Conservation (phyloP, 2,113 vertebrate genomes). For the Calidris pugnax region DNA sequence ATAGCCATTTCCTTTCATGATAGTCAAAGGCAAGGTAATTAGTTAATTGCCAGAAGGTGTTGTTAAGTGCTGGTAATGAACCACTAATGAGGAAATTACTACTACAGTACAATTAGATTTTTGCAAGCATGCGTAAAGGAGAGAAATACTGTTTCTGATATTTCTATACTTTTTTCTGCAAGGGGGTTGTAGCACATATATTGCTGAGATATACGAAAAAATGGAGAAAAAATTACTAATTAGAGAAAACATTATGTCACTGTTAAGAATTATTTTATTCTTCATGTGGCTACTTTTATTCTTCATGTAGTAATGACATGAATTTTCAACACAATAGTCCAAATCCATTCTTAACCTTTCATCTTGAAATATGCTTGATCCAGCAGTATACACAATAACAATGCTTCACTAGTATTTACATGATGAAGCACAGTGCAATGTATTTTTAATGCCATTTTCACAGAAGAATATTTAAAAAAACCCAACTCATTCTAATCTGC, state of each 20-base stretch:
- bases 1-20: conserved; percentile 48
- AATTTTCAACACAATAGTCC: background rate
- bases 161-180: background rate
- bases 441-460: background rate
- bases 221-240: background rate
- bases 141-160: background rate
- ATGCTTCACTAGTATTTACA: background rate
- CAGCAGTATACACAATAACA: background rate
- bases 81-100: conserved; percentile 61
- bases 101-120: conserved; percentile 2
- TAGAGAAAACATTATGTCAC: background rate
- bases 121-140: background rate
- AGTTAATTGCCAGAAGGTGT: conserved; percentile 72
- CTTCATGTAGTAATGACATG: background rate
- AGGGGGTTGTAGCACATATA: background rate
- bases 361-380: background rate
- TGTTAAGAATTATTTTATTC: background rate
- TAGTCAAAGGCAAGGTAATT: conserved; percentile 72
- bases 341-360: background rate
- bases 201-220: background rate
- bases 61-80: conserved; percentile 73
- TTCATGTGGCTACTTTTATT: background rate
- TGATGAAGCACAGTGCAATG: background rate
- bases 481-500: background rate
- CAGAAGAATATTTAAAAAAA: background rate